Base-by-base conservation (phyloP, 2,888 invertebrate species). In the Phymatocera aterrima region DNA sequence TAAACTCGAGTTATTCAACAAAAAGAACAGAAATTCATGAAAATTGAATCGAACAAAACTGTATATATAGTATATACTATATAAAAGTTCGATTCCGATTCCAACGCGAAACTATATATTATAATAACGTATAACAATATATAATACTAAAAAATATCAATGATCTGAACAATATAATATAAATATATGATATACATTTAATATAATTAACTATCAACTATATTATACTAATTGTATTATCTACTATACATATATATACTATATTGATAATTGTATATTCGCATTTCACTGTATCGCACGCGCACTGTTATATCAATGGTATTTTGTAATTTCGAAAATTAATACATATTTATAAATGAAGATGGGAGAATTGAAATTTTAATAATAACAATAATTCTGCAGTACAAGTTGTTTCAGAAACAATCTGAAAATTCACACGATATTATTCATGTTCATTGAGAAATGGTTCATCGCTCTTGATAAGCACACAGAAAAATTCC, bases 231-330 rank as follows among this genome's bases (percentile, higher is more conserved):
- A 43, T 54, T n/a, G n/a, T n/a, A n/a, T n/a, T n/a, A n/a, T n/a
- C n/a, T n/a, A n/a, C n/a, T n/a, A n/a, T n/a, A n/a, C n/a, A n/a
- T n/a, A n/a, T n/a, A n/a, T n/a, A n/a, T 40, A 57, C 24, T 34
- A 75, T 40, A 51, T n/a, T 46, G 18, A 43, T 54, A 57, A 60
- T 40, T 65, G 15, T 57, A 46, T 31, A 72, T 57, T 24, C 46
- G 75, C 75, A n/a, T n/a, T n/a, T n/a, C n/a, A 75, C 75, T 75
- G 75, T 75, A 40, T 37, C 57, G 57, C 75, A 75, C 75, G 57
- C 75, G 75, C 75, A 75, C 75, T 75, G 57, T 75, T 75, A 72
- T 72, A 60, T 75, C 75, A 60, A 75, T 75, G 57, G 40, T 75
- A 75, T 68, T 68, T 43, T 28, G 4, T 46, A 46, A 68, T 68